Base-by-base conservation (phyloP, 1,140 invertebrate genomes). In the Drosophila cardini region DNA sequence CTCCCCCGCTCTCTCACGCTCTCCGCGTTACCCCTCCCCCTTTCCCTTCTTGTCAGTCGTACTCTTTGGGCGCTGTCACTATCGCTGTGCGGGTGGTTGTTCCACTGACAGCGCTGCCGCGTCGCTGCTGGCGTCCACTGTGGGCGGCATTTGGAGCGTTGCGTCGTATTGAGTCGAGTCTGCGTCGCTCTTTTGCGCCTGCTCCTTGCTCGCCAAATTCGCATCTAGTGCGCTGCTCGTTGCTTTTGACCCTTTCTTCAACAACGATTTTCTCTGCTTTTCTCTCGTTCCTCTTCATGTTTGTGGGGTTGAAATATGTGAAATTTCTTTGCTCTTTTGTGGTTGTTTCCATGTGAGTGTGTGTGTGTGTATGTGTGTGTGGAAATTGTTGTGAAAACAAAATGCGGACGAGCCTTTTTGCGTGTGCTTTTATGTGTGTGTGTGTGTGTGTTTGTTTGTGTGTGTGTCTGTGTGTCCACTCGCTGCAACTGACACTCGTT, bases 1-100 rank as follows among this genome's bases (percentile, higher is more conserved):
- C 0, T 2, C 5, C 21, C 62, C 34, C 21, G 4, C 21, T 26
- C 21, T 26, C 0, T 2, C 5, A 13, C 21, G 34, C 40, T 46
- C 15, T 32, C 7, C 11, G 8, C 11, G n/a, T n/a, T n/a, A 15
- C 9, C 21, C 15, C 9, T 3, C 48, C 18, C 6, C 16, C 21
- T 2, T 2, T 18, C 5, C 34, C 9, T 0, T 16, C 11, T 15
- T 68, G 62, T 52, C 34, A 42, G 48, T 57, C 61, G 62, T 15
- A 55, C 53, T 15, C 10, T 46, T 26, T 42, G 21, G 58, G 21
- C 21, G 18, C 5, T 55, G 69, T 21, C 50, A n/a, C n/a, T n/a
- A 40, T 62, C 13, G 57, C 42, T 82, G 50, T 72, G 57, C 72
- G 76, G 72, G 83, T 90, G 80, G 86, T 85, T 69, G 78, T 68